Evolutionary conservation across 2,888 invertebrate genomes (phyloP), one percentile per base, ranked within the genome.

Genomic region (Yponomeuta plumbellus): DNA sequence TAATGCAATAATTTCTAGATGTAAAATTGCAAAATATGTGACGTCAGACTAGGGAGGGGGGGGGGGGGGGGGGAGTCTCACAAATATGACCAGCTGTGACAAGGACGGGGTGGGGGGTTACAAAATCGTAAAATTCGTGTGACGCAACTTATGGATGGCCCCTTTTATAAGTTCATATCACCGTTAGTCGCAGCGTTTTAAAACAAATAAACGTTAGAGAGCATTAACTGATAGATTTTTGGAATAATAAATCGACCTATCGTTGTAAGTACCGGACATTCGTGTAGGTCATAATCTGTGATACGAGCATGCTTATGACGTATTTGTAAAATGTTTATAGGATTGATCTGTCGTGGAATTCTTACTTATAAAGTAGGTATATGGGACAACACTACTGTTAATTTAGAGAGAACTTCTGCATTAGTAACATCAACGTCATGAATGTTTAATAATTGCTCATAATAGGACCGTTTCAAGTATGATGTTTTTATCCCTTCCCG

Each of bases 241-340:
- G 73, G 74, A 71, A 76, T 74, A 58, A 59, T 57, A 75, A 76
- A 80, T 79, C 70, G 73, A 87, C 87, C 88, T 90, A 88, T 90
- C 88, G 84, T 52, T 52, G 78, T 86, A 88, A 79, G 69, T 76
- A 80, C 84, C 80, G 80, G 76, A 79, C 77, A 81, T 76, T 80
- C 73, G 79, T 80, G 76, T 80, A 82, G 80, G 79, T 85, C 83
- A 85, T 88, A 85, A 84, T 84, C 88, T 91, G 91, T 91, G 90
- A 90, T 90, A 91, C 86, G 85, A 76, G 78, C 84, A 87, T 84
- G 83, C 85, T 87, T 88, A 85, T 85, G 86, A 86, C 81, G 76
- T 87, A 84, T 80, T 80, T 82, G 80, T 81, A 81, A 52, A 75
- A 74, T 72, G 71, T 73, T 75, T 71, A 75, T 73, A 73, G 71